Evolutionary conservation across 1,140 invertebrate species (phyloP).

Genomic region (Philotrypesis tridentata): DNA sequence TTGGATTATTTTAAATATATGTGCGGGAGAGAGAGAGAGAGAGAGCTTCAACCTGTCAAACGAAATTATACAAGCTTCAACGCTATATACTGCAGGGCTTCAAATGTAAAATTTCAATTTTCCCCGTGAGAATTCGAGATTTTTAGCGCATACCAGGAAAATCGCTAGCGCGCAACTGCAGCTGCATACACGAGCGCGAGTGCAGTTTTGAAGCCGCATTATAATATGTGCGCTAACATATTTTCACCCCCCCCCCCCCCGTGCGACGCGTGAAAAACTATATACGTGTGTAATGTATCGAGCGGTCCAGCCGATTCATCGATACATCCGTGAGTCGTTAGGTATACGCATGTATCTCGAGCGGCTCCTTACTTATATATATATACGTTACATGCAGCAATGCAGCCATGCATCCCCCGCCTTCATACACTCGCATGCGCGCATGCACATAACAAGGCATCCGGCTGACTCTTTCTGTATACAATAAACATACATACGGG

Average conservation of each 20-base stretch:
- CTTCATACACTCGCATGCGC: conserved; percentile 37
- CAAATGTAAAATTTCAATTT: neutral
- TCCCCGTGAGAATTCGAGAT: neutral
- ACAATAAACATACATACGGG: conserved; percentile 27
- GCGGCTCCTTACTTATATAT: neutral
- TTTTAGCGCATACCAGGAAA: too few relatives aligned
- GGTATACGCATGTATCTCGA: too few relatives aligned
- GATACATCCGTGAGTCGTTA: conserved; percentile 13
- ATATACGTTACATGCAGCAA: too few relatives aligned
- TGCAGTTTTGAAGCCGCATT: too few relatives aligned
- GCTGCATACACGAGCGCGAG: too few relatives aligned
- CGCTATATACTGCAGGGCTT: too few relatives aligned
- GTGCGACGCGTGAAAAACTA: too few relatives aligned
- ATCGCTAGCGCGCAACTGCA: too few relatives aligned
- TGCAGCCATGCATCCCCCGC: neutral
- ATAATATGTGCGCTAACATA: too few relatives aligned
- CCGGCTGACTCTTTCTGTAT: conserved; percentile 41
- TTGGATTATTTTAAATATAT: neutral
- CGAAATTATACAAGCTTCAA: neutral
- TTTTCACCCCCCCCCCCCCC: too few relatives aligned
- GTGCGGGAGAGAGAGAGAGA: too few relatives aligned
- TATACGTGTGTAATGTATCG: too few relatives aligned
- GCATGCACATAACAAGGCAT: conserved; percentile 49
- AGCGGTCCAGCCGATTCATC: neutral
- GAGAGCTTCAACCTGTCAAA: neutral